Evolutionary conservation across 2,113 vertebrate genomes (phyloP).

Genomic region (Ceuthmochares aereus): DNA sequence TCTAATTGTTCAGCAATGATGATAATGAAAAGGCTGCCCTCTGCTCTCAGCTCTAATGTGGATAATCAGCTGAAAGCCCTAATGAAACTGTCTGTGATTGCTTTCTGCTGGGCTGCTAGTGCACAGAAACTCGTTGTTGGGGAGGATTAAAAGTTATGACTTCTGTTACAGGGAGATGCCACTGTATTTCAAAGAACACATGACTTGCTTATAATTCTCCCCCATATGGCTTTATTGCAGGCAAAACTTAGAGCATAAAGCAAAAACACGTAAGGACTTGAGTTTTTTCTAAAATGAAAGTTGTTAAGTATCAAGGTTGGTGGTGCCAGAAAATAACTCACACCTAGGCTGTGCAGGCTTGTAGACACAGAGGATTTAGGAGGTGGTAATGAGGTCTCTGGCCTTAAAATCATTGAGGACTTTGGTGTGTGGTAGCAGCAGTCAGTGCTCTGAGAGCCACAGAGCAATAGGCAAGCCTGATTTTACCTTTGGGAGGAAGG

Average conservation of each 20-base stretch:
- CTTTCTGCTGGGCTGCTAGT: slow-evolving; percentile 39
- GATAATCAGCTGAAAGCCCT: slow-evolving; percentile 45
- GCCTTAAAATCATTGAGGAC: background rate
- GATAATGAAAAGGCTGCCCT: slow-evolving; percentile 63
- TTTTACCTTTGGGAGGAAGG: background rate
- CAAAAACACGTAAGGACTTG: background rate
- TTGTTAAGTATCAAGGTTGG: background rate
- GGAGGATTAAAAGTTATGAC: slow-evolving; percentile 23
- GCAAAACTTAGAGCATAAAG: background rate
- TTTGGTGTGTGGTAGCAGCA: background rate
- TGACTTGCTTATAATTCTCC: background rate
- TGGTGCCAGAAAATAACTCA: background rate
- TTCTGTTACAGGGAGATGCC: background rate
- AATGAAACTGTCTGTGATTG: slow-evolving; percentile 53
- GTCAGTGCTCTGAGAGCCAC: background rate
- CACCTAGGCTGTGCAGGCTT: background rate
- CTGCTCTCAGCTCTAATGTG: slow-evolving; percentile 48
- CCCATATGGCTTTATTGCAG: background rate
- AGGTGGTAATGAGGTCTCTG: background rate
- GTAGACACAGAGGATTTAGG: background rate
- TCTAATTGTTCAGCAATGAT: slow-evolving; percentile 47
- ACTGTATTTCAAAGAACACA: background rate
- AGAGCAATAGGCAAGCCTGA: background rate
- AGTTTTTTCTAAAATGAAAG: background rate
- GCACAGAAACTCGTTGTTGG: slow-evolving; percentile 17